These are phyloP conservation scores for Platorchestia sp. DNA, from an alignment of 1,140 invertebrate species.

Conservation along the genomic window DNA sequence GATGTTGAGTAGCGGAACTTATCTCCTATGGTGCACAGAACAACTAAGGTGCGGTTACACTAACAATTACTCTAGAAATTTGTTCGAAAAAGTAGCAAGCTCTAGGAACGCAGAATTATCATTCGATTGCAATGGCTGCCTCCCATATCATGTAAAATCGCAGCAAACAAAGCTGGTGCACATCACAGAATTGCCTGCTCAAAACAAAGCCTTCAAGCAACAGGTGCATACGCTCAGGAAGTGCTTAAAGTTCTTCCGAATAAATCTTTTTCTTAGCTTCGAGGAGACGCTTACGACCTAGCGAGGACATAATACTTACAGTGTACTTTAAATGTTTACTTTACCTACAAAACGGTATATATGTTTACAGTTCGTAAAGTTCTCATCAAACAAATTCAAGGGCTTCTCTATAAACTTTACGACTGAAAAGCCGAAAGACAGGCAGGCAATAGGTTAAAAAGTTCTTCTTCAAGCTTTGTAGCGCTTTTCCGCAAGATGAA, in stretches of 20 bases:
- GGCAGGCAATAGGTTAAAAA: background rate
- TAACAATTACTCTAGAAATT: background rate
- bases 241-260: background rate
- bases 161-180: background rate
- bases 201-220: background rate
- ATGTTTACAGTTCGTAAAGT: background rate
- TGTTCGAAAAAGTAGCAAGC: background rate
- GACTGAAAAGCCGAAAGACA: background rate
- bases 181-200: background rate
- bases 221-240: background rate
- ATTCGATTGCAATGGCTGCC: no score
- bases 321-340: background rate
- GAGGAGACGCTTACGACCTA: background rate
- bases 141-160: no score
- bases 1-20: background rate
- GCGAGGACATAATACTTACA: background rate
- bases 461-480: background rate
- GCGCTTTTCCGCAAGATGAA: background rate
- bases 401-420: background rate
- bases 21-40: background rate
- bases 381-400: background rate
- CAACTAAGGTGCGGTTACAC: background rate
- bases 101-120: background rate
- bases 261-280: background rate
- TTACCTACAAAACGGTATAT: background rate